Base-by-base conservation (phyloP, 2,888 invertebrate species). In the Argyresthia goedartella region DNA sequence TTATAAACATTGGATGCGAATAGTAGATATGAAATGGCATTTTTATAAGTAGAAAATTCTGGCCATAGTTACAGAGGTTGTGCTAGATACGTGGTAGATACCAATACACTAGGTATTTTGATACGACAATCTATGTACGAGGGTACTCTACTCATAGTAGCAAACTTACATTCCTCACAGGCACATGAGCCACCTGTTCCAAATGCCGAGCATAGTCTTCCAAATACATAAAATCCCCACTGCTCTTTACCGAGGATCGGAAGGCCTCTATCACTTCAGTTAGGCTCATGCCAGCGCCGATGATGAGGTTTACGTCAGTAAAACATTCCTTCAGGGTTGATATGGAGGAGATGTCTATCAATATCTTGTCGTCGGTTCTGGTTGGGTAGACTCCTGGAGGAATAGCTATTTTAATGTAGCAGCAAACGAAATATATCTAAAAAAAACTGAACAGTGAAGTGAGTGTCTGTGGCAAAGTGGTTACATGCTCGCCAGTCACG, bases 101-200 rank as follows among this genome's bases (percentile, higher is more conserved):
- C n/a, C n/a, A n/a, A n/a, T n/a, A n/a, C n/a, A n/a, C n/a, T n/a
- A n/a, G n/a, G n/a, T n/a, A n/a, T n/a, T n/a, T n/a, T n/a, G n/a
- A n/a, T n/a, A n/a, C n/a, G n/a, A n/a, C n/a, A n/a, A n/a, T n/a
- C n/a, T n/a, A n/a, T n/a, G n/a, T n/a, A n/a, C n/a, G n/a, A n/a
- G n/a, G n/a, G n/a, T n/a, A n/a, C n/a, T n/a, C n/a, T n/a, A n/a
- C n/a, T n/a, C n/a, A n/a, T n/a, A n/a, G n/a, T n/a, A 4, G 39
- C n/a, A 16, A 3, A 78, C 89, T 86, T 71, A 93, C 92, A 77
- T 93, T 94, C 69, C 93, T 84, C 0, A 94, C 90, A 14, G 92
- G 90, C 4, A 91, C 86, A 68, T 90, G 91, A 0, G 93, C 94
- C 2, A 94, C 89, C 51, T 92, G 68, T 60, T 91, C 90, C 56